Evolutionary conservation across 1,140 invertebrate species (phyloP).

Genomic region (Zaprionus camerounensis): DNA sequence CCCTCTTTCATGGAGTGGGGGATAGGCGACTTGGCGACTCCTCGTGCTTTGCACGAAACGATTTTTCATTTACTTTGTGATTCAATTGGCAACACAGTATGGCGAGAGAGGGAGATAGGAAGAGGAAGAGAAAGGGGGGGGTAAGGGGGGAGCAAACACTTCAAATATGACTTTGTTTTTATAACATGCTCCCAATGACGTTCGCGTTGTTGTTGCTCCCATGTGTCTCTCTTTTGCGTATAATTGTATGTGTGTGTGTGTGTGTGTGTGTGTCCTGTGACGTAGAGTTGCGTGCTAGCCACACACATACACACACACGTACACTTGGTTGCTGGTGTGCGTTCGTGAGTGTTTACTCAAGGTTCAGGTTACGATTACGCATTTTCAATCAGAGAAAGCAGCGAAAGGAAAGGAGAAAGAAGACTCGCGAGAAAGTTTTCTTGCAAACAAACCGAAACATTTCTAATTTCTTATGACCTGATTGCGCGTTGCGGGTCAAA

Average conservation of each 20-base stretch:
- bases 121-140: not conserved
- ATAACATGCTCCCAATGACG: constrained; percentile 11
- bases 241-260: not conserved
- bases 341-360: constrained; percentile 72
- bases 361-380: constrained; percentile 80
- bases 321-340: constrained; percentile 18
- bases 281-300: constrained; percentile 65
- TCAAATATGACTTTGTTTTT: constrained; percentile 32
- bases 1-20: constrained; percentile 41
- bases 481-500: constrained; percentile 69
- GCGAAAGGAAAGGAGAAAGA: constrained; percentile 9
- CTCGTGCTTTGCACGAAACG: constrained; percentile 78
- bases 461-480: constrained; percentile 62
- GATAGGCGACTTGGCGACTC: constrained; percentile 53
- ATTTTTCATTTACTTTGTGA: constrained; percentile 68
- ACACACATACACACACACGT: constrained; percentile 11
- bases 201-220: constrained; percentile 35
- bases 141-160: constrained; percentile 19
- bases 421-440: constrained; percentile 7
- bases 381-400: constrained; percentile 69
- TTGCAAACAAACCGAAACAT: constrained; percentile 23
- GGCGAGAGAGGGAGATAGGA: not conserved
- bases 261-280: constrained; percentile 47
- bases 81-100: constrained; percentile 24
- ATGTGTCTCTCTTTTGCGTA: constrained; percentile 22